phyloP scores from a whole-genome alignment of 2,797 vertebrate genomes.

The Bradypus variegatus region DNA sequence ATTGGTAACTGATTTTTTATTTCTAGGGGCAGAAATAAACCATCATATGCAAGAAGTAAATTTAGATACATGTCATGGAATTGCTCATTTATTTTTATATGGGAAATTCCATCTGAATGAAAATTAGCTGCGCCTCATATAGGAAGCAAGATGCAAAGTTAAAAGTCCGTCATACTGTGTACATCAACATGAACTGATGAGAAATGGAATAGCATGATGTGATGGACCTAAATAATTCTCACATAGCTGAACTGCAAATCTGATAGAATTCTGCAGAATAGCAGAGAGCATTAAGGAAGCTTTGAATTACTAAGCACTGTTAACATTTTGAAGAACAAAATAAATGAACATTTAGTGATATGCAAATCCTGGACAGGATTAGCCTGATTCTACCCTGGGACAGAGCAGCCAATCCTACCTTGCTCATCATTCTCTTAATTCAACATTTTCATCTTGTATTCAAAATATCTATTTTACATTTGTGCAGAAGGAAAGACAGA shows the following conservation, averaged over 20 bases:
- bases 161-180: not conserved
- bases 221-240: not conserved
- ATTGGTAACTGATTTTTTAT: slow-evolving; percentile 9
- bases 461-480: not conserved
- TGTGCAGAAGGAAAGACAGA: not conserved
- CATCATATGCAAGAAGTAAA: not conserved
- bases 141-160: not conserved
- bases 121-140: not conserved
- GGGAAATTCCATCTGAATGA: not conserved
- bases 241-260: not conserved
- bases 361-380: not conserved
- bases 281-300: not conserved
- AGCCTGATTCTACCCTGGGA: not conserved
- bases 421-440: slow-evolving; percentile 3
- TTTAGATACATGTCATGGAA: not conserved
- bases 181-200: not conserved
- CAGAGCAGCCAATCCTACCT: not conserved
- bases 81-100: slow-evolving; percentile 28
- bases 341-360: not conserved
- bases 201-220: not conserved
- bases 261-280: not conserved
- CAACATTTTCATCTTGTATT: not conserved
- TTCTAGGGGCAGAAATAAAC: not conserved
- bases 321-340: slow-evolving; percentile 33
- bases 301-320: not conserved